Base-by-base conservation (phyloP, 2,888 invertebrate species). In the Eupithecia pulchellata region DNA sequence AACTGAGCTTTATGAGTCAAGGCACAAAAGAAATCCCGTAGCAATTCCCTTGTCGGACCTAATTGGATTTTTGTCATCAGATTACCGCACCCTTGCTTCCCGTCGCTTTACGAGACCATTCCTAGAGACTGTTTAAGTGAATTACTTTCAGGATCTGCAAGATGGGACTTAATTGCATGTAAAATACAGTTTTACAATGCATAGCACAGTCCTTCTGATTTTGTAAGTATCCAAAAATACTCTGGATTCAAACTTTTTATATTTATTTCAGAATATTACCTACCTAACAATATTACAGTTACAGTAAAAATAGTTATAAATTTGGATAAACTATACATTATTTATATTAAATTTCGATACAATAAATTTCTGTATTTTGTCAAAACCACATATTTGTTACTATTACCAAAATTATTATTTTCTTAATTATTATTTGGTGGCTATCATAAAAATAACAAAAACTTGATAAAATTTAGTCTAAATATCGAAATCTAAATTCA, bases 31-130 rank as follows among this genome's bases (percentile, higher is more conserved):
- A 75, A 77, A 69, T 71, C 68, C 57, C 55, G 68, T 65, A 70
- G 72, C 70, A 69, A 74, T 74, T 73, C 65, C 64, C 55, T 75
- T 66, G 64, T 66, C 68, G 58, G 75, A 72, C 78, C 75, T 73
- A 77, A 77, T 78, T 79, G 69, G 74, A 78, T 78, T 78, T 78
- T 75, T 75, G 78, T 82, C 71, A 79, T 80, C 77, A 77, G 71
- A 79, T 80, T 78, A 78, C 78, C 77, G 71, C 75, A 63, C 73
- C 72, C 71, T 69, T 74, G 64, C 70, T 69, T 63, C 62, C 70
- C 69, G 69, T 69, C 71, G 76, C 68, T 76, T 76, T 76, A 72
- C 66, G 69, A 66, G 58, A 68, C 58, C 67, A 74, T 78, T 77
- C 63, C 70, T 72, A 69, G 68, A 64, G 29, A 64, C 67, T 57